Evolutionary conservation across 2,888 invertebrate species (phyloP), one percentile per base, ranked within the genome.

Genomic region (Polymixis flavicincta): DNA sequence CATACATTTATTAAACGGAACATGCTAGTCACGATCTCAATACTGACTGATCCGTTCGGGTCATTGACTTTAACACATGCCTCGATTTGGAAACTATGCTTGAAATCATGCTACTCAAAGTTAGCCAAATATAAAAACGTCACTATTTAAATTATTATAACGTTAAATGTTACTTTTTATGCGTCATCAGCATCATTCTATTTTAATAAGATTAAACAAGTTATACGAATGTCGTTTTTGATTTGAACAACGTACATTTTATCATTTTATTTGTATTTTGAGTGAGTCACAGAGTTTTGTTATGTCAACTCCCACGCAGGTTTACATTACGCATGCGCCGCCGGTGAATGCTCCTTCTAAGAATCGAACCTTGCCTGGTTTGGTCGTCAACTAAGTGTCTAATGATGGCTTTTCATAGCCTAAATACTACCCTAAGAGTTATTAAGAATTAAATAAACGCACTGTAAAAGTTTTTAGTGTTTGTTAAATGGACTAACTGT

Each of bases 261-360:
- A 32, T 85, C 28, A 59, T 67, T 52, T 69, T 76, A 32, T 74
- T 80, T 75, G 63, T 71, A 61, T 80, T 73, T 80, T 77, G 71
- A 80, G 64, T 89, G 89, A 89, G 73, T 87, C 83, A 83, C 57
- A 73, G 52, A 72, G 71, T 77, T 82, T 78, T 68, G 74, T 82
- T 84, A 80, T 88, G 83, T 87, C 84, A 83, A 89, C 90, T 90
- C 93, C 92, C 89, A 92, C 92, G 86, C 90, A 85, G 76, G 66
- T 85, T 83, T 66, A 69, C 70, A 89, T 92, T 91, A 91, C 89
- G 89, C 89, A 90, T 90, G 83, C 86, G 76, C 59, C 32, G 54
- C 25, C 84, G 85, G 84, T 89, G 87, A 89, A 89, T 83, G 87
- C 76, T 76, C 60, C 75, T 85, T 88, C 87, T 87, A 86, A 73